A percentile compares a stretch with the other conserved stretches of the same genome.
phyloP scores from a whole-genome alignment of 2,888 invertebrate genomes.

The Oxyteleia sp. region DNA sequence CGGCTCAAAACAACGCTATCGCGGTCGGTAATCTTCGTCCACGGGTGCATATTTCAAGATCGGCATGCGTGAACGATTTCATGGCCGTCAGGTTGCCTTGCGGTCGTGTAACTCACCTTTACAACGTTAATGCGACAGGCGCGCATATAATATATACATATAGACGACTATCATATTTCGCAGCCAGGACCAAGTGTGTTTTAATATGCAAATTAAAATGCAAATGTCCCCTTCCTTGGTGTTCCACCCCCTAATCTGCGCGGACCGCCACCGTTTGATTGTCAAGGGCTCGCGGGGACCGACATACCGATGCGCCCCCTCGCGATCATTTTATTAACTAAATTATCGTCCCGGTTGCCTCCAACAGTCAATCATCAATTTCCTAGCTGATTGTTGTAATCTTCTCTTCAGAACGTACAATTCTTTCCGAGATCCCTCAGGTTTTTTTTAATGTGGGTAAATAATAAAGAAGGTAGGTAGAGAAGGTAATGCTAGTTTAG shows the following conservation, averaged over 20 bases:
- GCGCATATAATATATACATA: slow-evolving; percentile 72
- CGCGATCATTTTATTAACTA: slow-evolving; percentile 46
- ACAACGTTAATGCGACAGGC: slow-evolving; percentile 86
- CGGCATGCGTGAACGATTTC: slow-evolving; percentile 87
- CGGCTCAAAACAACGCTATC: slow-evolving; percentile 78
- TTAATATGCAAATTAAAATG: slow-evolving; percentile 87
- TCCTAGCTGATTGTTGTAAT: slow-evolving; percentile 39
- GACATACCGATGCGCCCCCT: slow-evolving; percentile 48
- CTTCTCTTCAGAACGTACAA: slow-evolving; percentile 26
- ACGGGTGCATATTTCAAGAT: slow-evolving; percentile 87
- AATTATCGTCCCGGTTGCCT: slow-evolving; percentile 43
- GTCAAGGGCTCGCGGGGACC: slow-evolving; percentile 51
- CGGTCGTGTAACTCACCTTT: slow-evolving; percentile 86
- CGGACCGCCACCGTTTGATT: slow-evolving; percentile 56
- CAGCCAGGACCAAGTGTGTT: slow-evolving; percentile 80
- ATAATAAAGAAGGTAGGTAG: slow-evolving; percentile 33
- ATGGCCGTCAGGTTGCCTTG: slow-evolving; percentile 87
- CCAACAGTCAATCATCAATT: slow-evolving; percentile 56
- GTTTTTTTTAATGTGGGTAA: slow-evolving; percentile 18
- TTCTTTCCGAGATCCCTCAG: not conserved
- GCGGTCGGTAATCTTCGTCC: slow-evolving; percentile 81
- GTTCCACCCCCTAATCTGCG: slow-evolving; percentile 59
- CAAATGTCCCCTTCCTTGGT: slow-evolving; percentile 78
- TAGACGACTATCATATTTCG: slow-evolving; percentile 83
- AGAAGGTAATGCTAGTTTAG: too few species aligned